phyloP scores from a whole-genome alignment of 2,113 vertebrate genomes.

The Nothoprocta perdicaria region DNA sequence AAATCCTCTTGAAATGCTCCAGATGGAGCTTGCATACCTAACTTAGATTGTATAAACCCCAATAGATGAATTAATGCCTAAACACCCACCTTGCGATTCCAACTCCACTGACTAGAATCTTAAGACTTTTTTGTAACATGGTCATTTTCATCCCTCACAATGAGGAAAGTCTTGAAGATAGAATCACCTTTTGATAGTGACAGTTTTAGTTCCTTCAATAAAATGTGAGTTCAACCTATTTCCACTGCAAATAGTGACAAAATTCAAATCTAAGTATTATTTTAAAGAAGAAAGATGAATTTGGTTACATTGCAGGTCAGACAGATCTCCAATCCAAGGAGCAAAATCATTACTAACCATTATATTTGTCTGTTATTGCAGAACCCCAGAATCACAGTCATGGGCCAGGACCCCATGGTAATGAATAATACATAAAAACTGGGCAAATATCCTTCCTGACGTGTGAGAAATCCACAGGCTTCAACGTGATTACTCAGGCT shows the following conservation, averaged over 20 bases:
- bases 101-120: not conserved
- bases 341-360: conserved; percentile 59
- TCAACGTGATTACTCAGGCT: not conserved
- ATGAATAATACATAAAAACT: not conserved
- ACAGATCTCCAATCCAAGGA: conserved; percentile 52
- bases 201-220: not conserved
- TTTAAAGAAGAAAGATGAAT: conserved; percentile 27
- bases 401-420: conserved; percentile 16
- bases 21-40: not conserved
- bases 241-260: not conserved
- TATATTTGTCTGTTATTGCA: conserved; percentile 37
- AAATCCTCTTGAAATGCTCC: not conserved
- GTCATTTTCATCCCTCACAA: not conserved
- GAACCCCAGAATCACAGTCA: not conserved
- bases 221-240: not conserved
- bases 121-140: not conserved
- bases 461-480: not conserved
- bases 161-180: not conserved
- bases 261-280: not conserved
- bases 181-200: not conserved
- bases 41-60: not conserved
- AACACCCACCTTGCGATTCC: not conserved
- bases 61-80: not conserved
- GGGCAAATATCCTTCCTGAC: not conserved
- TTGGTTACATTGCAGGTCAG: not conserved